Base-by-base conservation (phyloP, 2,888 invertebrate species). In the Athalia rosae region DNA sequence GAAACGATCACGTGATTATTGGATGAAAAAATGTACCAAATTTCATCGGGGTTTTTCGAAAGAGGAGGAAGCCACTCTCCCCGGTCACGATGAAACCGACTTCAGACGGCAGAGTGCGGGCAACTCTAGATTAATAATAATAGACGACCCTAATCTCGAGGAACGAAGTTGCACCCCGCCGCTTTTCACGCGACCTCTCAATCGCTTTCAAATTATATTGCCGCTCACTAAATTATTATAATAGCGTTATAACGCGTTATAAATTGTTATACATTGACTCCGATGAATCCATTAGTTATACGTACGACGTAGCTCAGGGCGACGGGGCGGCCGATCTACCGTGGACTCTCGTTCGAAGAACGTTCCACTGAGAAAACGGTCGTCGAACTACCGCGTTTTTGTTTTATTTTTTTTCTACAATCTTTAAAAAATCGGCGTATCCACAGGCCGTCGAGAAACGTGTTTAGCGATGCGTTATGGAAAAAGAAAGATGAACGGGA, bases 161-260 rank as follows among this genome's bases (percentile, higher is more conserved):
- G 78, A 81, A 80, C 79, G 77, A 76, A 69, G 76, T 66, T 76
- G 47, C 73, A 77, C 79, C 77, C 73, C 76, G 76, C 69, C 77
- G 76, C 78, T 78, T 76, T 76, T 78, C 78, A 78, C 78, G 78
- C 66, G 59, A 76, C 76, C 53, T 66, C 78, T 76, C 78, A 64
- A 76, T 63, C 56, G 78, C 67, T n/a, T 13, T n/a, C 47, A 45
- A 11, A 41, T 7, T 41, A 11, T n/a, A 67, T 67, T 11, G 67
- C 67, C 45, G 50, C 67, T 4, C 9, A 28, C 28, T 28, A 28
- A 28, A 28, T 28, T 28, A 28, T 28, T 28, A 28, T 28, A 28
- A 28, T 28, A 28, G 28, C 28, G 28, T 28, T 28, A 53, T 67
- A 67, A 50, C 50, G 67, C 53, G 67, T 67, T 67, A 41, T 67